Percentiles rank a stretch among this genome's conserved stretches.
phyloP scores from a whole-genome alignment of 2,888 invertebrate genomes.

The Alloscopus bannaensis region DNA sequence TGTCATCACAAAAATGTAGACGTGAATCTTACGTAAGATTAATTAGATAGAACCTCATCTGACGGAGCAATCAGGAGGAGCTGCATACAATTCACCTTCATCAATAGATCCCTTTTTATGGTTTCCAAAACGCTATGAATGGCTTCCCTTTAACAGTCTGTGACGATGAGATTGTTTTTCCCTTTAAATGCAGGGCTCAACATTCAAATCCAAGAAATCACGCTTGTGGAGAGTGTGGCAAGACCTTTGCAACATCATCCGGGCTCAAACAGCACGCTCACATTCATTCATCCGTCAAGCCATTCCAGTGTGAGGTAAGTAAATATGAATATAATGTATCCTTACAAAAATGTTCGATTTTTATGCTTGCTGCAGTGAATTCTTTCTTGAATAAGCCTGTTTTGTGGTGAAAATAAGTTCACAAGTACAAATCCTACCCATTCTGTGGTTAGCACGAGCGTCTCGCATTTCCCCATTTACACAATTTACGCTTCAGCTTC shows the following conservation, averaged over 20 bases:
- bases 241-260: slow-evolving; percentile 97
- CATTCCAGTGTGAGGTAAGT: slow-evolving; percentile 89
- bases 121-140: slow-evolving; percentile 33
- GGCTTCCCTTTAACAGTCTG: slow-evolving; percentile 43
- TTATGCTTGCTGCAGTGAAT: no score
- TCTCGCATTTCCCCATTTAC: no score
- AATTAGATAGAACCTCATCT: slow-evolving; percentile 30
- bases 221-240: slow-evolving; percentile 98
- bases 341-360: no score
- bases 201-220: slow-evolving; percentile 97
- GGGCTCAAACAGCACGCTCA: slow-evolving; percentile 99
- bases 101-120: slow-evolving; percentile 35
- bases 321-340: no score
- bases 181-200: slow-evolving; percentile 83
- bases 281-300: slow-evolving; percentile 98
- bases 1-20: slow-evolving; percentile 28
- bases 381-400: no score
- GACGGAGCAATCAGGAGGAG: neutral
- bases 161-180: slow-evolving; percentile 30
- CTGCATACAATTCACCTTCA: no score
- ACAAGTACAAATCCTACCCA: no score
- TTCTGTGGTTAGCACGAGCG: no score
- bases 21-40: slow-evolving; percentile 48
- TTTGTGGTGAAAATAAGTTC: no score
- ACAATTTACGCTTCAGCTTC: no score